Base-by-base conservation (phyloP, 2,888 invertebrate genomes). In the Adelognathus sp. region DNA sequence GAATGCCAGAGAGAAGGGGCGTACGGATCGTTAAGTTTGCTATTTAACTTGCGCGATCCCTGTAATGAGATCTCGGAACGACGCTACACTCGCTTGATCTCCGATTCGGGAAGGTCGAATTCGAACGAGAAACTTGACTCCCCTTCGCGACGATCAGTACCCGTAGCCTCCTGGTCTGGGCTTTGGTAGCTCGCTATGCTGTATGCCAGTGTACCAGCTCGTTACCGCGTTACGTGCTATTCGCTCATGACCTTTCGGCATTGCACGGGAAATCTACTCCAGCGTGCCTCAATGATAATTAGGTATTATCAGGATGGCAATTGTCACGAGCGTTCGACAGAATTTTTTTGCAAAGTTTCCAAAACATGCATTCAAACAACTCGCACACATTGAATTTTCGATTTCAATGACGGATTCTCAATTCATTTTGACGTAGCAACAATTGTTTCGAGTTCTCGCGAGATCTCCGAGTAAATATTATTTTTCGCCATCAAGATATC, bases 1-100 rank as follows among this genome's bases (percentile, higher is more conserved):
- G 56, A 64, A 63, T 61, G 50, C 16, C 70, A 41, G 31, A 44
- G 41, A 61, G 46, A 58, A 56, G 61, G 58, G 60, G 77, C 70
- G 66, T 75, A 77, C 14, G 79, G 83, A 81, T 84, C 83, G 82
- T 85, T 85, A 86, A 84, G 82, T 84, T 81, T 81, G 82, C 80
- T 83, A 82, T 82, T 85, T 84, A 85, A 82, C 85, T 84, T 80
- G 82, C 73, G 81, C 83, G 79, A 77, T 80, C 80, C 79, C 81
- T 75, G 77, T 85, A 85, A 85, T 82, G 85, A 85, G 83, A 81
- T 83, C 81, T 81, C 78, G n/a, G n/a, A 79, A 83, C 81, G 77
- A 80, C 71, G 78, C 36, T 71, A 44, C 29, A 31, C 73, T 58
- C 41, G 73, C 60, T 24, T 76, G 79, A 79, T 79, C 79, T 67